These are phyloP conservation scores for Sinopyrophorus schimmeli DNA, from an alignment of 2,888 invertebrate species.

Conservation along the genomic window DNA sequence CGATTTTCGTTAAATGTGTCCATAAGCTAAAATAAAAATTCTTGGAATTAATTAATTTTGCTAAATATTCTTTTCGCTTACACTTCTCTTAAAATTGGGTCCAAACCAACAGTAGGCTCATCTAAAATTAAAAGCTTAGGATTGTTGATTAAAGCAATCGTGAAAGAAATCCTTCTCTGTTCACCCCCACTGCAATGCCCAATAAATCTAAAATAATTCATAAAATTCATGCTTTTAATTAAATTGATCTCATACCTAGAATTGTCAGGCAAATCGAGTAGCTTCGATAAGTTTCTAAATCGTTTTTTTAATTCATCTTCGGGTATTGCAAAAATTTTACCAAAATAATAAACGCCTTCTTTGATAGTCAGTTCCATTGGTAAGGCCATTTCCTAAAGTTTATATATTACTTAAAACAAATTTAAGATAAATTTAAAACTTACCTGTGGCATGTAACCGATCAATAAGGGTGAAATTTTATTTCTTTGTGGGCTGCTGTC, in stretches of 20 bases:
- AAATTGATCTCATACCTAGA: no score
- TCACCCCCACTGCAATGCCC: constrained; percentile 86
- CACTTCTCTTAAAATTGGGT: constrained; percentile 85
- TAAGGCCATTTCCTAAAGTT: constrained; percentile 53
- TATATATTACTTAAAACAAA: neutral
- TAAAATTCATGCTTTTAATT: neutral
- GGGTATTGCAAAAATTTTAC: constrained; percentile 79
- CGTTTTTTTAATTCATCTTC: constrained; percentile 65
- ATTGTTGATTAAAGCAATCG: constrained; percentile 84
- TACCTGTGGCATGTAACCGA: constrained; percentile 91
- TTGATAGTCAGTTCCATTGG: constrained; percentile 79
- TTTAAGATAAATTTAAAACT: constrained; percentile 3
- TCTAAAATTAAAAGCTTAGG: constrained; percentile 88
- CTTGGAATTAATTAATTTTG: neutral
- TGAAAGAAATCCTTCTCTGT: constrained; percentile 85
- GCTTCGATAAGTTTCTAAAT: constrained; percentile 67
- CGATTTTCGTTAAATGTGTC: constrained; percentile 75
- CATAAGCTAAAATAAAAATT: constrained; percentile 71
- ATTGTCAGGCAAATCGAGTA: constrained; percentile 73
- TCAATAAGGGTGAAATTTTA: constrained; percentile 68
- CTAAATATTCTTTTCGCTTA: no score
- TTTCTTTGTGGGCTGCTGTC: constrained; percentile 67
- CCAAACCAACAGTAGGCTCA: constrained; percentile 91
- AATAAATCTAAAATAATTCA: constrained; percentile 53
- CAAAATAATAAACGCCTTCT: constrained; percentile 86